Percentiles rank a stretch among this genome's conserved stretches.
phyloP scores from a whole-genome alignment of 1,140 invertebrate genomes.

The Sycophaga agraensis region DNA sequence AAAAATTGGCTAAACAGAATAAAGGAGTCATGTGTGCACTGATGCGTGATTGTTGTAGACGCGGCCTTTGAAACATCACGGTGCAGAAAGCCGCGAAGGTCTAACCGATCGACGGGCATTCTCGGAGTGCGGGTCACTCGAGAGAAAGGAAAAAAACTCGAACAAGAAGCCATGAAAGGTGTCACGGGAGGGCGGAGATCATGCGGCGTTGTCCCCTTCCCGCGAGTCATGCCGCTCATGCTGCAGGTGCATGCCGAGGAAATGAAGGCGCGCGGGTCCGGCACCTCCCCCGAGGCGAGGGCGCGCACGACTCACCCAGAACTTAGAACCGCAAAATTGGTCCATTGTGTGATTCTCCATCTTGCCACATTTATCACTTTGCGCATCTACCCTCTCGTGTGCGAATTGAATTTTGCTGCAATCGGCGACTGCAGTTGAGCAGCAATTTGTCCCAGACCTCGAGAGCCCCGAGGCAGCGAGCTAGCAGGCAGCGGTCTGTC shows the following conservation, averaged over 20 bases:
- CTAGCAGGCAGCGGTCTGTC: no score
- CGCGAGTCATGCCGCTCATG: not conserved
- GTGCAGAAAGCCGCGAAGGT: not conserved
- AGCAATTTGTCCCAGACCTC: no score
- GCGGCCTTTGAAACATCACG: not conserved
- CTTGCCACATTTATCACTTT: constrained; percentile 41
- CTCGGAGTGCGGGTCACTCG: not conserved
- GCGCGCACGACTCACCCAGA: constrained; percentile 71
- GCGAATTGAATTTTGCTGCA: not conserved
- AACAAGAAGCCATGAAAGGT: not conserved
- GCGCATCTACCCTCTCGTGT: constrained; percentile 18
- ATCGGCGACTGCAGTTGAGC: not conserved
- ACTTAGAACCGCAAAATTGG: constrained; percentile 63
- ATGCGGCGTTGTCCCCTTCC: not conserved
- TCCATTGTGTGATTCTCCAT: constrained; percentile 58
- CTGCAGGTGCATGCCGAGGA: no score
- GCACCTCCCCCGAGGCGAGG: no score
- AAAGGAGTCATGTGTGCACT: no score
- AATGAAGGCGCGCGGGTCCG: no score
- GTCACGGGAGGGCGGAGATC: not conserved
- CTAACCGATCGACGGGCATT: no score
- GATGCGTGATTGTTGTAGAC: not conserved
- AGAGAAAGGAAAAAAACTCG: not conserved
- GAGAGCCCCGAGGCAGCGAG: no score
- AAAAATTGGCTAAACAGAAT: no score